phyloP scores from a whole-genome alignment of 2,797 vertebrate species.

The Delichon dasypus region DNA sequence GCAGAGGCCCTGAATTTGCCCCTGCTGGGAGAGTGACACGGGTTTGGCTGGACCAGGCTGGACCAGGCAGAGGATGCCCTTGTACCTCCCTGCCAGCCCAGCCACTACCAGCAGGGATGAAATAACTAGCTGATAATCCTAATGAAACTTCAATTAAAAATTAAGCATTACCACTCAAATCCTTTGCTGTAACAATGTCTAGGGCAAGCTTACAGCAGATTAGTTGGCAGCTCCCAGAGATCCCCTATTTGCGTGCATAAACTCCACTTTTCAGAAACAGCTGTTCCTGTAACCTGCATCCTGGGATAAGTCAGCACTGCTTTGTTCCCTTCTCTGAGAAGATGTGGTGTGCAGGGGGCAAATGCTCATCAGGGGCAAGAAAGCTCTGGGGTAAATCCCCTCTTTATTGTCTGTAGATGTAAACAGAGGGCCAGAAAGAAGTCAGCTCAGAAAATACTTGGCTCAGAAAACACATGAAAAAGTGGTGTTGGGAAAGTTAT shows the following conservation, averaged over 20 bases:
- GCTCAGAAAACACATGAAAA: neutral
- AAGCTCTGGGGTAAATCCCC: neutral
- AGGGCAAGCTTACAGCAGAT: neutral
- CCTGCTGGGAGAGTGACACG: accelerated
- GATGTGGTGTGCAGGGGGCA: accelerated
- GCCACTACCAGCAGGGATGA: neutral
- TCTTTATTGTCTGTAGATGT: neutral
- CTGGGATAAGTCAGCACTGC: neutral
- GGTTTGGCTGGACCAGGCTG: neutral
- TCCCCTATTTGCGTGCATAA: neutral
- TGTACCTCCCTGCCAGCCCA: neutral
- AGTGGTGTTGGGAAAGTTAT: neutral
- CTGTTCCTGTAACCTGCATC: neutral
- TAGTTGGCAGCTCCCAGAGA: neutral
- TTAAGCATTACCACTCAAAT: neutral
- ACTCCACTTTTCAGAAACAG: neutral
- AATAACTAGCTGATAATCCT: conserved; percentile 5
- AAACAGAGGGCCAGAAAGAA: neutral
- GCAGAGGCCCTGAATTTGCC: neutral
- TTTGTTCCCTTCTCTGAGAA: neutral
- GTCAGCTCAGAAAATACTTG: neutral
- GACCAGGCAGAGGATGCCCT: neutral
- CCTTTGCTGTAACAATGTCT: neutral
- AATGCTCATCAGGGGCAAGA: neutral
- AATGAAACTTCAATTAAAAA: conserved; percentile 34